Percentiles rank a stretch among this genome's conserved stretches.
Evolutionary conservation across 64 coral and sea anemone genomes (phyloP).

Genomic region (Anthopleura sola): DNA sequence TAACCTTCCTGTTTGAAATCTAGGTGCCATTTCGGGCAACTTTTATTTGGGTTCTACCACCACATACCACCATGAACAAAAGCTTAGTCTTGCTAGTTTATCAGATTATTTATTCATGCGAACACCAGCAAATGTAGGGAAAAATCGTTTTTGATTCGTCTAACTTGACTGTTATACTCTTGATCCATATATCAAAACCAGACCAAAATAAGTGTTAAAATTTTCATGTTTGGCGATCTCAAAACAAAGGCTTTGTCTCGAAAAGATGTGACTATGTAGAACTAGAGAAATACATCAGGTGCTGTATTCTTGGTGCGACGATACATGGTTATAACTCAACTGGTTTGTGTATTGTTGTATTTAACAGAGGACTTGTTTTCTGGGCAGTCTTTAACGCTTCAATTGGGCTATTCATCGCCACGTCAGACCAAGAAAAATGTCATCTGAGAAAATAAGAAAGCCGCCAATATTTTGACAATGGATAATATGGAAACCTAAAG

Average conservation of each 20-base stretch:
- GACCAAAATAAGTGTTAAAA: constrained; percentile 10
- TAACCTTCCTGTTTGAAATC: neutral
- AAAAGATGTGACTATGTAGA: neutral
- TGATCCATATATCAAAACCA: neutral
- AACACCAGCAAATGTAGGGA: neutral
- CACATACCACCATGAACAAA: neutral
- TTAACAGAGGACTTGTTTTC: neutral
- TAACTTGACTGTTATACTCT: neutral
- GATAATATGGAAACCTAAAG: neutral
- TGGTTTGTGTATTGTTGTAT: neutral
- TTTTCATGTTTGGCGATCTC: neutral
- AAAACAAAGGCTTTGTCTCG: neutral
- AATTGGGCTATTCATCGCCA: constrained; percentile 5
- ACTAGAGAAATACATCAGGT: neutral
- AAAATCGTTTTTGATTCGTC: neutral
- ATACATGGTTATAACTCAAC: neutral
- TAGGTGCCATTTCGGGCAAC: neutral
- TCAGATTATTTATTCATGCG: neutral
- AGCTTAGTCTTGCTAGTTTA: neutral
- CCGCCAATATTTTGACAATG: neutral
- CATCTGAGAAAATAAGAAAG: neutral
- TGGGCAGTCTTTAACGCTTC: neutral
- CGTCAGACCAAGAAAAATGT: neutral
- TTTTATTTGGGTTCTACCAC: neutral
- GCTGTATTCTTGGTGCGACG: constrained; percentile 1